These are phyloP conservation scores for Gallinago media DNA, from an alignment of 2,113 vertebrate species.

Conservation along the genomic window DNA sequence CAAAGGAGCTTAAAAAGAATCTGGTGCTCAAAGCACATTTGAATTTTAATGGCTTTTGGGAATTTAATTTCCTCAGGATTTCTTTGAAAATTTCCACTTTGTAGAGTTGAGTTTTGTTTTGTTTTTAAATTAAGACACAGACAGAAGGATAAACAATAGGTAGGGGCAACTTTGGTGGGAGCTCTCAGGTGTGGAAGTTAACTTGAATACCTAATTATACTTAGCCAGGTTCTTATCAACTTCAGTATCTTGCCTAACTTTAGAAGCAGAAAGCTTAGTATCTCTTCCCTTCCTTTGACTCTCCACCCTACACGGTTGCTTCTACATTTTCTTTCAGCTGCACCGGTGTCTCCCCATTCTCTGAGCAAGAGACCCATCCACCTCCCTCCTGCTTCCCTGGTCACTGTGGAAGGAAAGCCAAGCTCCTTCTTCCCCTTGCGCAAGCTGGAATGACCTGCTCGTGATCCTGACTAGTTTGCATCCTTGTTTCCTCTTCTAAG, in stretches of 20 bases:
- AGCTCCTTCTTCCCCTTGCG: not conserved
- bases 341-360: not conserved
- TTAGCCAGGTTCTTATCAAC: not conserved
- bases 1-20: not conserved
- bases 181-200: not conserved
- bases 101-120: not conserved
- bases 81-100: not conserved
- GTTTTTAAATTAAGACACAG: not conserved
- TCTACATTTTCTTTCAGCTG: not conserved
- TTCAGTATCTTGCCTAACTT: not conserved
- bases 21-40: not conserved
- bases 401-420: not conserved
- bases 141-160: not conserved
- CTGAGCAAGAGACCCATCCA: not conserved
- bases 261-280: not conserved
- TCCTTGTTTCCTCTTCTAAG: not conserved
- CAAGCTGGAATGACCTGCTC: not conserved
- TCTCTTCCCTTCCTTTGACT: not conserved
- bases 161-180: not conserved
- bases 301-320: not conserved
- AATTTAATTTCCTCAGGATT: slow-evolving; percentile 1
- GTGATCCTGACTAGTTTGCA: not conserved
- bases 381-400: not conserved
- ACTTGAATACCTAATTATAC: not conserved
- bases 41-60: not conserved